These are phyloP conservation scores for Myanophis thanlyinensis DNA, from an alignment of 2,113 vertebrate species.

Conservation along the genomic window DNA sequence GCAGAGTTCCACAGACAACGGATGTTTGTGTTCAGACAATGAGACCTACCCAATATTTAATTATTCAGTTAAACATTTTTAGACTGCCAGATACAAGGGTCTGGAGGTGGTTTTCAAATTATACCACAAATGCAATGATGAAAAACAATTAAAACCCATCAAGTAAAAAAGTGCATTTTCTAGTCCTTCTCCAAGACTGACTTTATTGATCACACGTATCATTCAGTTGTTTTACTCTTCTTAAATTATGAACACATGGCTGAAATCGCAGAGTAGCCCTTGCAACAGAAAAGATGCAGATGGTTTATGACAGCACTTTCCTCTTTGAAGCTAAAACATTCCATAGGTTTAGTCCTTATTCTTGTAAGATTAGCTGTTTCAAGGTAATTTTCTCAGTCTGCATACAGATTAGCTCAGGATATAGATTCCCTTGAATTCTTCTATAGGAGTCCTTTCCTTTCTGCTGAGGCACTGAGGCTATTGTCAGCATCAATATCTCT, in stretches of 20 bases:
- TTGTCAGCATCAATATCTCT: not conserved
- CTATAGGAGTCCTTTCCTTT: not conserved
- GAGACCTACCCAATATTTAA: not conserved
- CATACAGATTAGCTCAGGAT: not conserved
- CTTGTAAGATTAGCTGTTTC: not conserved
- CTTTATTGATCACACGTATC: not conserved
- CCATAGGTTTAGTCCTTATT: not conserved
- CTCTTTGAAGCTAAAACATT: not conserved
- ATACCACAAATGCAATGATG: not conserved
- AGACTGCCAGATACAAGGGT: not conserved
- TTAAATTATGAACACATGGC: not conserved
- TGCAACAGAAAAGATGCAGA: not conserved
- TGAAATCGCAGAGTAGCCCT: not conserved
- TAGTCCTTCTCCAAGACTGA: not conserved
- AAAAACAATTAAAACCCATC: not conserved
- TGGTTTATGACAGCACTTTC: not conserved
- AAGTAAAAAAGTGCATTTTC: not conserved
- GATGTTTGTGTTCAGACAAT: not conserved
- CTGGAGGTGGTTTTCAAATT: not conserved
- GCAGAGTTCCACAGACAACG: not conserved
- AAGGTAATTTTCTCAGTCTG: not conserved
- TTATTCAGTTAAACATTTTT: not conserved
- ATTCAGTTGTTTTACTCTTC: rapidly evolving
- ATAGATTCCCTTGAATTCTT: not conserved
- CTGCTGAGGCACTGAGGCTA: not conserved